phyloP scores from a whole-genome alignment of 2,113 vertebrate species.

The Pteronura brasiliensis region DNA sequence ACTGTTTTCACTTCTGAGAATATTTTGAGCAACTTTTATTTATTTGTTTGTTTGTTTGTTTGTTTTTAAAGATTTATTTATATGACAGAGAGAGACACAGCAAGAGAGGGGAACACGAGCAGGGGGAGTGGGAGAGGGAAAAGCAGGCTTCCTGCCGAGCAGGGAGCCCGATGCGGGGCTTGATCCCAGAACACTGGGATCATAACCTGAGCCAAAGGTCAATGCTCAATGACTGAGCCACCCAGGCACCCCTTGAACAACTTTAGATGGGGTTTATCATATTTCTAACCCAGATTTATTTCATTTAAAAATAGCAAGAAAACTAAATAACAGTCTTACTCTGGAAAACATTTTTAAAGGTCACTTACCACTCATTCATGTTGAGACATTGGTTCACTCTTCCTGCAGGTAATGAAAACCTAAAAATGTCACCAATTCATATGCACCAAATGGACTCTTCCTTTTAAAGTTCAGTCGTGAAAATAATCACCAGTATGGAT shows the following conservation, averaged over 20 bases:
- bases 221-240: too few species aligned
- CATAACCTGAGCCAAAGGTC: too few species aligned
- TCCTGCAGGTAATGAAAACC: conserved; percentile 54
- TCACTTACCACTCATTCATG: conserved; percentile 17
- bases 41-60: too few species aligned
- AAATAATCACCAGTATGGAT: conserved; percentile 33
- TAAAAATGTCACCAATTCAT: conserved; percentile 66
- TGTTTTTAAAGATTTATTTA: too few species aligned
- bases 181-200: too few species aligned
- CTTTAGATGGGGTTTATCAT: background rate
- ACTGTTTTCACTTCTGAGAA: conserved; percentile 28
- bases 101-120: too few species aligned
- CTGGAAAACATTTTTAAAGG: conserved; percentile 50
- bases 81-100: background rate
- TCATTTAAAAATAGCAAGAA: conserved; percentile 24
- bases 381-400: conserved; percentile 13
- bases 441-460: background rate
- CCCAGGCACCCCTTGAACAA: background rate
- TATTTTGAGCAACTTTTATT: background rate
- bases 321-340: background rate
- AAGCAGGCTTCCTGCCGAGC: too few species aligned
- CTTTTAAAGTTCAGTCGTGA: conserved; percentile 46
- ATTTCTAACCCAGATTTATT: background rate
- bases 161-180: too few species aligned
- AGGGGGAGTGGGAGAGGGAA: too few species aligned